Conservation (phyloP, 2,797 vertebrate species). For the Acanthornis magna region DNA sequence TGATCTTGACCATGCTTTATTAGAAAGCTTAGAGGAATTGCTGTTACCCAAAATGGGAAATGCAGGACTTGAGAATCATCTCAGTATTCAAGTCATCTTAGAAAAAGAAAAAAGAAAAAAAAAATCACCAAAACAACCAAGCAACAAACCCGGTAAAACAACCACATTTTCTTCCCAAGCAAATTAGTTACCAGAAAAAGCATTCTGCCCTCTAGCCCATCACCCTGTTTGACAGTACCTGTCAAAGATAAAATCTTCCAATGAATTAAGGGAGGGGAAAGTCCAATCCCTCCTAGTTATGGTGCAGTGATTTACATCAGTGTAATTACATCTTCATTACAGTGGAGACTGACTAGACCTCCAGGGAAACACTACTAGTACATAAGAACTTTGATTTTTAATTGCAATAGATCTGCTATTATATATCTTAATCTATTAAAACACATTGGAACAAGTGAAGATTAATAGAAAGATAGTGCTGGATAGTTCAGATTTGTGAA, state of each 20-base stretch:
- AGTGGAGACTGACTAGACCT: constrained; percentile 69
- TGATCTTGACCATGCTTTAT: background rate
- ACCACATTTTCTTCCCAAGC: constrained; percentile 34
- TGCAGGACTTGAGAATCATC: background rate
- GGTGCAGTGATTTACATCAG: constrained; percentile 77
- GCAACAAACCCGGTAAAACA: background rate
- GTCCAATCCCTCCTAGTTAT: constrained; percentile 72
- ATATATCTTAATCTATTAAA: constrained; percentile 4
- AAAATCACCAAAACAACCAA: background rate
- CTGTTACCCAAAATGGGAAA: background rate
- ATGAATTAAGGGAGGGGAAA: constrained; percentile 75
- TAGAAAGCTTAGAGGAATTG: background rate
- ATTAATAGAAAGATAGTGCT: background rate
- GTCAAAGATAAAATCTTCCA: constrained; percentile 79
- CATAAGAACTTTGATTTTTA: constrained; percentile 57
- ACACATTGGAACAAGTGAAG: background rate
- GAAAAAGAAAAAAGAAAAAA: fast-evolving
- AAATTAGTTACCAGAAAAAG: constrained; percentile 71
- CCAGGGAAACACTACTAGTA: constrained; percentile 46
- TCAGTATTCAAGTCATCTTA: background rate
- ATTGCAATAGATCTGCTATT: constrained; percentile 31
- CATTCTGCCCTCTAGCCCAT: constrained; percentile 55
- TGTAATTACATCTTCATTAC: constrained; percentile 79
- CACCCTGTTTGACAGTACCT: constrained; percentile 66
- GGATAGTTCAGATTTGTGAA: background rate